Evolutionary conservation across 1,140 invertebrate genomes (phyloP).

Genomic region (Limonius californicus): DNA sequence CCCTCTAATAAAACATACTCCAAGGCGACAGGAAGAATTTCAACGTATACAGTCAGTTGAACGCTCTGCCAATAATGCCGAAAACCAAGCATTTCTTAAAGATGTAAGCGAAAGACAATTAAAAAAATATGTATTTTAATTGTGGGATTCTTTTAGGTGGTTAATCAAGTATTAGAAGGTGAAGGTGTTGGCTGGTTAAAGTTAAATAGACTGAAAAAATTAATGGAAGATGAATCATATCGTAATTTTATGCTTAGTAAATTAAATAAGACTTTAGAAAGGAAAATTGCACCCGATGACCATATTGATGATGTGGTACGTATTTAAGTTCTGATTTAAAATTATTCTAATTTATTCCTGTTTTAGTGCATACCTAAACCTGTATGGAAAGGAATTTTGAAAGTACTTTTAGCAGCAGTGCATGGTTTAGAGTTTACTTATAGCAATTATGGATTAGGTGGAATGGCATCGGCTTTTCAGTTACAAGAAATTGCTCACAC

Average conservation of each 20-base stretch:
- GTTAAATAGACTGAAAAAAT: slow-evolving; percentile 86
- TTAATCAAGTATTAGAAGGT: slow-evolving; percentile 88
- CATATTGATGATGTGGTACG: slow-evolving; percentile 97
- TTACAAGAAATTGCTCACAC: slow-evolving; percentile 97
- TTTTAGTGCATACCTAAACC: slow-evolving; percentile 77
- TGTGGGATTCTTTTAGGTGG: slow-evolving; percentile 72
- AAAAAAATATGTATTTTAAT: too few species aligned
- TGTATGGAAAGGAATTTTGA: slow-evolving; percentile 96
- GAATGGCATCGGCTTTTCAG: slow-evolving; percentile 96
- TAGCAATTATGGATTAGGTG: slow-evolving; percentile 89
- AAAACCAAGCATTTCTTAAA: slow-evolving; percentile 84
- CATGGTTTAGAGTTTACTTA: slow-evolving; percentile 90
- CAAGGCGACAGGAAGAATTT: slow-evolving; percentile 61
- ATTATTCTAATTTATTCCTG: slow-evolving; percentile 10
- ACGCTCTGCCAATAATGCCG: slow-evolving; percentile 69
- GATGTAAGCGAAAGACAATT: slow-evolving; percentile 58
- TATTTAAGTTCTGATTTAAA: slow-evolving; percentile 33
- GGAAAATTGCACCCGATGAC: slow-evolving; percentile 91
- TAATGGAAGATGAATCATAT: slow-evolving; percentile 99
- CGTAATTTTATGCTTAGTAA: slow-evolving; percentile 93
- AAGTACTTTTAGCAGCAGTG: slow-evolving; percentile 83
- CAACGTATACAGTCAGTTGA: slow-evolving; percentile 63
- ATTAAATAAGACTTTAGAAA: slow-evolving; percentile 90
- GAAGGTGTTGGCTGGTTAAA: slow-evolving; percentile 98
- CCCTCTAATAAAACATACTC: slow-evolving; percentile 82